Evolutionary conservation across 2,888 invertebrate genomes (phyloP), one percentile per base, ranked within the genome.

Genomic region (Brenthis ino): DNA sequence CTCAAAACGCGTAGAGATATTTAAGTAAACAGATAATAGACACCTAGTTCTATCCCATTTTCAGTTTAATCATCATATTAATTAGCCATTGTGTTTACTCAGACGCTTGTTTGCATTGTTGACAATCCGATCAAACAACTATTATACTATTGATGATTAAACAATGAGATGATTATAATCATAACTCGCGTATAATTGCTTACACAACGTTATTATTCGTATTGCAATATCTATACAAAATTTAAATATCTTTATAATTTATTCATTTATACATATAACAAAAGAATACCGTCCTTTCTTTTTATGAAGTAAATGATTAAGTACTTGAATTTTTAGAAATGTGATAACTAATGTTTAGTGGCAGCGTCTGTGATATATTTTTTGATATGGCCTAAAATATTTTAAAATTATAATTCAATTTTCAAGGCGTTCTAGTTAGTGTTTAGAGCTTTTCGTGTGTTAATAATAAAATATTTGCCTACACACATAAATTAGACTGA

Each of bases 21-120:
- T 80, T 79, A 76, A 75, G 79, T 83, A 87, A 85, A 87, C 78
- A 85, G 80, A 85, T 86, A 85, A 86, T 85, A 85, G 83, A 83
- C 82, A 82, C 82, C 80, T 86, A 86, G 81, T 79, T 85, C 81
- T 87, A 86, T 84, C 85, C 83, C 83, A 83, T 85, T 90, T 88
- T 85, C 82, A 85, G 88, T 87, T 82, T 85, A 86, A 88, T 87
- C 85, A 88, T 87, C 82, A 85, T 83, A 87, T 89, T 91, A 91
- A 92, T 92, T 91, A 91, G 87, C 85, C 79, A 79, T 77, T 75
- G 79, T 91, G 84, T 91, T 91, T 87, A 88, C 87, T 82, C 80
- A 84, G 84, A 80, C 80, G 81, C 75, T 79, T 88, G 86, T 88
- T 89, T 89, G 85, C 80, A 76, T 80, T 85, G 84, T 84, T 83